phyloP scores from a whole-genome alignment of 2,797 vertebrate genomes.

The Schizothorax lantsangensis region DNA sequence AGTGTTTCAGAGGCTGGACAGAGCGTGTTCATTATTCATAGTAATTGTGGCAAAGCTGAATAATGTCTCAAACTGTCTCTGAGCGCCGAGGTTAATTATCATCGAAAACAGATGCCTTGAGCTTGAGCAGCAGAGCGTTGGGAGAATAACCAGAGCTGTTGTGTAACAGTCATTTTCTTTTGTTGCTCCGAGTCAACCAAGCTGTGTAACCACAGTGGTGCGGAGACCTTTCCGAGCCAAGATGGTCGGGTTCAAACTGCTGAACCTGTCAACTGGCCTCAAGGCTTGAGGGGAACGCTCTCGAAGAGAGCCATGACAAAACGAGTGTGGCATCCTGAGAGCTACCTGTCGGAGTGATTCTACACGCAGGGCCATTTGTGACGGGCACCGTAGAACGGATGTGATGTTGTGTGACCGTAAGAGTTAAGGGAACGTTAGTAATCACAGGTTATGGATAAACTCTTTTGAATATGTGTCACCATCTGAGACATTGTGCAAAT shows the following conservation, averaged over 20 bases:
- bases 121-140: slow-evolving; percentile 65
- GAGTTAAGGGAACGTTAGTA: neutral
- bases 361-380: slow-evolving; percentile 37
- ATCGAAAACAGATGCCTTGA: slow-evolving; percentile 63
- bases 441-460: slow-evolving; percentile 24
- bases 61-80: slow-evolving; percentile 68
- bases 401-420: slow-evolving; percentile 50
- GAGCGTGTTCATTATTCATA: slow-evolving; percentile 67
- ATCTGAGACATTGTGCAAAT: neutral
- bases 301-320: slow-evolving; percentile 48
- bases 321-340: slow-evolving; percentile 34
- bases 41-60: slow-evolving; percentile 65
- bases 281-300: neutral
- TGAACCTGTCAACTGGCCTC: slow-evolving; percentile 2
- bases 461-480: slow-evolving; percentile 39
- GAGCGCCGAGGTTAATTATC: slow-evolving; percentile 73
- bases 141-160: slow-evolving; percentile 66
- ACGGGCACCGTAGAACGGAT: slow-evolving; percentile 39
- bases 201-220: slow-evolving; percentile 19
- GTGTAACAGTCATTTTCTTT: slow-evolving; percentile 51
- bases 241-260: slow-evolving; percentile 36
- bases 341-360: slow-evolving; percentile 56
- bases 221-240: slow-evolving; percentile 30
- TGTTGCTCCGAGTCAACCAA: slow-evolving; percentile 20
- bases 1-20: slow-evolving; percentile 55